Percentiles rank a stretch among this genome's conserved stretches.
Conservation (phyloP, 1,140 invertebrate species). For the Diorhabda sublineata region DNA sequence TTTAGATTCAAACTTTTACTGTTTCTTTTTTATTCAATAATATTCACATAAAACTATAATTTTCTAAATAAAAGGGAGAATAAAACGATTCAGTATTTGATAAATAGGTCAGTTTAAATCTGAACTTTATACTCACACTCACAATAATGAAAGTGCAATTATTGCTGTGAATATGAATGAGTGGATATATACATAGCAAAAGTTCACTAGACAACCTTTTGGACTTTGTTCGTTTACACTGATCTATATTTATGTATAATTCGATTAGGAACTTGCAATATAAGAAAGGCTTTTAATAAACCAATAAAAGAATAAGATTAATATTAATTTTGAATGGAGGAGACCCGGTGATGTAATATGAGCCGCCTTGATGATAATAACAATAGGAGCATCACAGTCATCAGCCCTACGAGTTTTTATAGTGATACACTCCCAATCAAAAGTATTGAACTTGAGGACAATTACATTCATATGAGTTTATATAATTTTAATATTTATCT, state of each 20-base stretch:
- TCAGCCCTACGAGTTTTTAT: background rate
- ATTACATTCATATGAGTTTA: too few relatives aligned
- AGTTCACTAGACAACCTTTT: background rate
- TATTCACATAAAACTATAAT: too few relatives aligned
- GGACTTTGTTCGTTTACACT: background rate
- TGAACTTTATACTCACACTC: too few relatives aligned
- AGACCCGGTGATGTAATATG: background rate
- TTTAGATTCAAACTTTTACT: too few relatives aligned
- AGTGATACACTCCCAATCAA: background rate
- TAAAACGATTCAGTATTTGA: too few relatives aligned
- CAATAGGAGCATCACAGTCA: background rate
- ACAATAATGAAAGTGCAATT: too few relatives aligned
- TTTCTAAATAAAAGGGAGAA: too few relatives aligned
- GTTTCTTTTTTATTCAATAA: too few relatives aligned
- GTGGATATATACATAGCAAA: background rate
- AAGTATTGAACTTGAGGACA: background rate
- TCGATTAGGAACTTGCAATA: background rate
- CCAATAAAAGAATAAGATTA: background rate
- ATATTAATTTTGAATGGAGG: background rate
- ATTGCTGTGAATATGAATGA: too few relatives aligned
- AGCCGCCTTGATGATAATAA: background rate
- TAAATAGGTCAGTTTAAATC: too few relatives aligned
- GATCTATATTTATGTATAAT: background rate
- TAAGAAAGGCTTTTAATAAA: conserved; percentile 1
- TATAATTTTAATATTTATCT: too few relatives aligned